Base-by-base conservation (phyloP, 2,113 vertebrate species). In the Trematomus loennbergii region DNA sequence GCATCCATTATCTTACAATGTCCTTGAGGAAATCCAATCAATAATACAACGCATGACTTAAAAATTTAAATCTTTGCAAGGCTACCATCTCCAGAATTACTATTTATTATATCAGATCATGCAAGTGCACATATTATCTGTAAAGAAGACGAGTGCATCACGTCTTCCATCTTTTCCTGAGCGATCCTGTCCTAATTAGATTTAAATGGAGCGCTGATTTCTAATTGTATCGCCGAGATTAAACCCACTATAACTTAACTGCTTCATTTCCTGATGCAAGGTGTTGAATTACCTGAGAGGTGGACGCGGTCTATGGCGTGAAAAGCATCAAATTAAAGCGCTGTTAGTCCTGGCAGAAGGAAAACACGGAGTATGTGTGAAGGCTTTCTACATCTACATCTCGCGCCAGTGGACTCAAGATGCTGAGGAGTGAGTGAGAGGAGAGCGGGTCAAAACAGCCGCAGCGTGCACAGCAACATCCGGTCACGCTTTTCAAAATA, bases 161-260 rank as follows among this genome's bases (percentile, higher is more conserved):
- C 76, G 67, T 81, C 83, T 90, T 83, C 83, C 83, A 90, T 90
- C 73, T 85, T 88, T 60, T 53, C 73, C 63, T 29, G 36, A 72
- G 62, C 71, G 81, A 49, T n/a, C 65, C 72, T 50, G 78, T 77
- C 63, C 81, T 87, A 84, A 89, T 82, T 84, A 82, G 52, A 63
- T 50, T 18, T 70, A 70, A 75, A 81, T 20, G 80, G 22, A 75
- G 74, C 46, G 50, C 40, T 20, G 16, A 15, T 83, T 82, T 82
- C 43, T 75, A 83, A 78, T 58, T 66, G 80, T 6, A 57, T 40
- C 22, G 61, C 68, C 12, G 52, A 75, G 59, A 71, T 59, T 63
- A 83, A 8, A 13, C n/a, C 0, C 3, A 61, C 48, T 17, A n/a
- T 22, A 20, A 57, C 29, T 76, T 70, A 36, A 61, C 64, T n/a